Base-by-base conservation (phyloP, 2,888 invertebrate genomes). In the Panopea generosa region DNA sequence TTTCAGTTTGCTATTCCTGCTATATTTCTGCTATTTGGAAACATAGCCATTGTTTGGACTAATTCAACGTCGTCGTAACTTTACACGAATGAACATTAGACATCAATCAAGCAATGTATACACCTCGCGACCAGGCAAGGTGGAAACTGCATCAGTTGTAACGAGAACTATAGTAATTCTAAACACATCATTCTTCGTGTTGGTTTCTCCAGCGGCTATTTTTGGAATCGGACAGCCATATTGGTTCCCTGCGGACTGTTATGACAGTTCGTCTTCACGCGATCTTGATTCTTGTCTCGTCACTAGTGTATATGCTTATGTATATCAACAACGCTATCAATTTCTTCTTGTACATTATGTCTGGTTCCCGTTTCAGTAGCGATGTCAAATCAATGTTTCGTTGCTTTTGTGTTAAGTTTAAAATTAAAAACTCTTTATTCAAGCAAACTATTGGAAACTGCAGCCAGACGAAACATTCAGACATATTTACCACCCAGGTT, bases 161-260 rank as follows among this genome's bases (percentile, higher is more conserved):
- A 47, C 60, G 7, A 24, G 3, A 47, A 47, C 24, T 11, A 45
- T 45, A 6, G 2, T 60, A 3, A 16, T 47, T 7, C 47, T 66
- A 2, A 66, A 47, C 33, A 18, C 29, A 22, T 20, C 55, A 1
- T 66, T 66, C 45, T 6, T 66, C 6, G 22, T 47, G 24, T 55
- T 26, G 11, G 56, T 66, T 56, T 55, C 47, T 1, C 65, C 65
- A 24, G 55, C 53, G 11, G 43, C 43, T 6, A 55, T 55, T 7
- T 56, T 56, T 49, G 65, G 53, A 14, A 66, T 66, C 20, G 65
- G 65, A 18, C 65, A 66, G n/a, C 56, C 47, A 4, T 66, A 66
- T 22, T 66, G 56, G 65, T 66, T 47, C 33, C 45, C 56, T 20
- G 0, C 0, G 7, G 56, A 45, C n/a, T 2, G 43, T 26, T 18